A percentile compares a stretch with the other conserved stretches of the same genome.
phyloP scores from a whole-genome alignment of 2,888 invertebrate genomes.

The Sesia apiformis region DNA sequence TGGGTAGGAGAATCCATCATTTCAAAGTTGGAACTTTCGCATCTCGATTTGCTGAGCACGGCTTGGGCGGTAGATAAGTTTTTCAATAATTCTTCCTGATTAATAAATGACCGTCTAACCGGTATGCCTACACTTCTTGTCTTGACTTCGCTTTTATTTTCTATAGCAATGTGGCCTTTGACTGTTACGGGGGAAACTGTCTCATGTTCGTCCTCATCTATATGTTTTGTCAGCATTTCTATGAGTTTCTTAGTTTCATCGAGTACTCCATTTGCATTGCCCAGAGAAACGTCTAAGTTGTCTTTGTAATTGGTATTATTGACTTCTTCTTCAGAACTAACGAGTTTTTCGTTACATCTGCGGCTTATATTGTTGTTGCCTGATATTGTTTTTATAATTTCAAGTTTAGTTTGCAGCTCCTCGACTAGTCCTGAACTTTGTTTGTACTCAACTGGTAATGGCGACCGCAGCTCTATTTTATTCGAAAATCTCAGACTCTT shows the following conservation, averaged over 20 bases:
- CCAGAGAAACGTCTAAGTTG: not conserved
- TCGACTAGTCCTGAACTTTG: not conserved
- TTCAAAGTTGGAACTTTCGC: conserved; percentile 25
- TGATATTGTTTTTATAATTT: conserved; percentile 11
- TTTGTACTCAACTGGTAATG: conserved; percentile 12
- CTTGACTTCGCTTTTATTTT: conserved; percentile 17
- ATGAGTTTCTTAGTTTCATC: conserved; percentile 47
- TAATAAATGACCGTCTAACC: conserved; percentile 34
- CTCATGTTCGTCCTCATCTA: conserved; percentile 23
- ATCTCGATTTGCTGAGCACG: conserved; percentile 31
- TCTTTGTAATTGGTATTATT: conserved; percentile 9
- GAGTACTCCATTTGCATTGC: conserved; percentile 17
- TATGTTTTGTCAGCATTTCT: conserved; percentile 43
- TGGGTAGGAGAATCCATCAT: conserved; percentile 13
- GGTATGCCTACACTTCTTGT: conserved; percentile 24
- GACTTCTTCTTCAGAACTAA: conserved; percentile 14
- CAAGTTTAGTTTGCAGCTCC: conserved; percentile 15
- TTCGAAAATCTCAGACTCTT: not conserved
- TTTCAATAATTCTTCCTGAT: conserved; percentile 39
- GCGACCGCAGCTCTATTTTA: not conserved
- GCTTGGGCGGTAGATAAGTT: conserved; percentile 52
- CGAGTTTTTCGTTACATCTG: conserved; percentile 17
- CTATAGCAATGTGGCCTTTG: conserved; percentile 12
- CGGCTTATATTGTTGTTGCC: conserved; percentile 5
- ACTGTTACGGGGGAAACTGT: not conserved